Conservation (phyloP, 2,113 vertebrate species). For the Crotalus viridis region DNA sequence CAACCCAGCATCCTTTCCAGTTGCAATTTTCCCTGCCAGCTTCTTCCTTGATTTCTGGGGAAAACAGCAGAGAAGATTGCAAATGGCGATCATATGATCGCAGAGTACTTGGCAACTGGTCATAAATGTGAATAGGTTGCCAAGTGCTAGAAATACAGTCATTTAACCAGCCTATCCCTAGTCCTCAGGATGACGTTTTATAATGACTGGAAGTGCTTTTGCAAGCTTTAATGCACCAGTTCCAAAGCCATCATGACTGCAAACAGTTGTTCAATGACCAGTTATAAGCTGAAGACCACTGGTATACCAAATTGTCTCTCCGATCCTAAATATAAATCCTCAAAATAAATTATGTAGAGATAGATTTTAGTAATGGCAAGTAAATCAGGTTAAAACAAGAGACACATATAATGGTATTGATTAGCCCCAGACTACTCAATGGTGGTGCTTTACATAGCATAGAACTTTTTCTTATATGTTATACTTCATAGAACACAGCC, state of each 20-base stretch:
- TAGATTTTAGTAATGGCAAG: background rate
- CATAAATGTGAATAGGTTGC: background rate
- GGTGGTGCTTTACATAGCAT: background rate
- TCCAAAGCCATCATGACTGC: background rate
- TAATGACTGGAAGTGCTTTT: background rate
- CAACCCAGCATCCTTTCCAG: background rate
- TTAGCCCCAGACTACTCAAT: background rate
- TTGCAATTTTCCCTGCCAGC: background rate
- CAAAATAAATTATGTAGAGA: background rate
- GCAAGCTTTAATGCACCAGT: background rate
- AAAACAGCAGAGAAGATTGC: background rate
- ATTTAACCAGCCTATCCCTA: background rate
- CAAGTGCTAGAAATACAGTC: background rate
- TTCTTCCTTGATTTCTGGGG: background rate
- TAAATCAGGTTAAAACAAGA: background rate
- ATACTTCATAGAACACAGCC: background rate
- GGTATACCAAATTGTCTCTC: background rate
- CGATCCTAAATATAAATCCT: background rate
- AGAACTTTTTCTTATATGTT: background rate
- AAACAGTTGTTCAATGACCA: background rate
- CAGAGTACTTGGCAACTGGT: background rate
- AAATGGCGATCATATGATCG: too few relatives aligned
- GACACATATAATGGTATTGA: background rate
- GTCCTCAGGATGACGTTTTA: background rate
- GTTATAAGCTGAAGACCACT: background rate